Conservation (phyloP, 2,113 vertebrate genomes). For the Okapia johnstoni region DNA sequence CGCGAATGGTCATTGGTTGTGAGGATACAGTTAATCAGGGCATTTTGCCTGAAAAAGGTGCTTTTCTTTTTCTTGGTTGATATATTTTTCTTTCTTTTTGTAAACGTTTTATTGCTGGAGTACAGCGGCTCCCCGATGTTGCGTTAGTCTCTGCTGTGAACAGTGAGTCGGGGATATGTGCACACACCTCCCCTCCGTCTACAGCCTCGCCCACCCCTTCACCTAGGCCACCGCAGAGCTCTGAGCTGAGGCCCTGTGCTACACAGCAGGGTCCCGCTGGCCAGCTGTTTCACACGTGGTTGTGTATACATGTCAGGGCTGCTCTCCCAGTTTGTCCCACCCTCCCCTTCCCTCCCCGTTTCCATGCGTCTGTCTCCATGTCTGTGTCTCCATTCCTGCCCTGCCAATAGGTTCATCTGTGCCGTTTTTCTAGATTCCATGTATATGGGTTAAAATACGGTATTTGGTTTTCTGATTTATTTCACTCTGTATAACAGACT, state of each 20-base stretch:
- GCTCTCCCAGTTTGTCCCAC: background rate
- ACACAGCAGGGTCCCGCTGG: accelerated
- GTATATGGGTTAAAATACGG: accelerated
- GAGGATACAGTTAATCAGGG: background rate
- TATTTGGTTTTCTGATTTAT: background rate
- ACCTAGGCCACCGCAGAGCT: background rate
- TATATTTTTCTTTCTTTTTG: background rate
- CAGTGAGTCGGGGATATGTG: accelerated
- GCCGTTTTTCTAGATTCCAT: background rate
- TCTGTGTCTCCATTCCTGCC: background rate
- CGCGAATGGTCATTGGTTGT: accelerated
- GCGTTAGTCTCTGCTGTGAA: background rate
- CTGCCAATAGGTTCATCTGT: background rate
- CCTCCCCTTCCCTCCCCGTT: background rate
- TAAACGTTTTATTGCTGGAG: accelerated
- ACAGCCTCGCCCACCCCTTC: accelerated
- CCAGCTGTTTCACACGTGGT: background rate
- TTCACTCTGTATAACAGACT: background rate
- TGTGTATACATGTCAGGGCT: accelerated
- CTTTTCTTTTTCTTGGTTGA: background rate
- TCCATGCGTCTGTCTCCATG: background rate
- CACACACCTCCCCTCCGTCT: accelerated
- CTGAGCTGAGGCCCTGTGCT: background rate
- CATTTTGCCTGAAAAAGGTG: background rate
- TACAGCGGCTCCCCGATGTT: accelerated